Base-by-base conservation (phyloP, 2,113 vertebrate species). In the Catharus bicknelli region DNA sequence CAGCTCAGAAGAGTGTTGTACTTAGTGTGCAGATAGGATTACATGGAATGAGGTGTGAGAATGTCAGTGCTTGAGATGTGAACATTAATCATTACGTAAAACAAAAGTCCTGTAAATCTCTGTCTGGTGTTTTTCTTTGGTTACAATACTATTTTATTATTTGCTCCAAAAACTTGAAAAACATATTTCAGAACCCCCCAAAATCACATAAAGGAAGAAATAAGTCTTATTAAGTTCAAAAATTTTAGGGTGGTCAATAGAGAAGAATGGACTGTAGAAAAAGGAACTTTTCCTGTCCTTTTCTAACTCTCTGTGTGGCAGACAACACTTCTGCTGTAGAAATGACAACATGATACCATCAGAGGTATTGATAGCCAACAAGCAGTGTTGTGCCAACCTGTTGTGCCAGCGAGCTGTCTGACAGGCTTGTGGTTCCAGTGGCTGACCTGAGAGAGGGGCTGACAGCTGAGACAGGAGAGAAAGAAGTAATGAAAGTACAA, bases 271-370 rank as follows among this genome's bases (percentile, higher is more conserved):
- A 19, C 20, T 40, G 12, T 4, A 38, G 70, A 69, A 81, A 20
- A 70, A 81, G 38, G 29, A 85, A 23, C 32, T 59, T 61, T 51
- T 10, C 9, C 6, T 34, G 13, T 59, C 9, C 13, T 6, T 88
- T 61, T 80, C 13, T 29, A 42, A 20, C 29, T 62, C 42, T 61
- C 5, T 43, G 45, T 36, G 27, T 57, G 19, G 40, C 64, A 75
- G 36, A 59, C 0, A 0, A 0, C 30, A 26, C 11, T 86, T 59
- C 61, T 55, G 20, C 64, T 51, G 9, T 29, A 42, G 36, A 43
- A 59, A 45, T 43, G 21, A 43, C 22, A 51, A 7, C 3, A 9
- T 58, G 42, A 69, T 77, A 45, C 11, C 1, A 0, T 47, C 30
- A 69, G 51, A 67, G 23, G 13, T 73, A 43, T 18, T 3, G 2